Conservation (phyloP, 2,113 vertebrate species). For the Petrocephalus microphthalmus region DNA sequence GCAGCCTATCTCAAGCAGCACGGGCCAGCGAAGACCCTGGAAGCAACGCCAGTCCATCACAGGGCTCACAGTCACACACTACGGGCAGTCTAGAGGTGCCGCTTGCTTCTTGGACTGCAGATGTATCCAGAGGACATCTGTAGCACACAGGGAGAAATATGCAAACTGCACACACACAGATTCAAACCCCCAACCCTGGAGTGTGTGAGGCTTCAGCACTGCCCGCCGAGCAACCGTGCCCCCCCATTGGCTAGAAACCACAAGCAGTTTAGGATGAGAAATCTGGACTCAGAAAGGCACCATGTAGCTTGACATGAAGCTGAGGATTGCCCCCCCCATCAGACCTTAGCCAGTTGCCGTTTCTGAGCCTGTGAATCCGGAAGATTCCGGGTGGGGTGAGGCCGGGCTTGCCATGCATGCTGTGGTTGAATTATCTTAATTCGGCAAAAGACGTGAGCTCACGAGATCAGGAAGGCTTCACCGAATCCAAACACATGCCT, state of each 20-base stretch:
- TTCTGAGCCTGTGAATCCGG: background rate
- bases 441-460: slow-evolving; percentile 35
- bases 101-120: background rate
- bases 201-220: background rate
- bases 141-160: background rate
- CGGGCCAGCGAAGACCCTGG: background rate
- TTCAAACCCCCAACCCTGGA: background rate
- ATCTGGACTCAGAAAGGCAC: background rate
- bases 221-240: background rate
- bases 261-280: background rate
- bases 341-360: background rate
- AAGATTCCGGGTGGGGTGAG: background rate
- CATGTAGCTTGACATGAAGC: background rate
- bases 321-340: background rate
- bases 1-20: background rate
- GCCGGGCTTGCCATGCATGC: background rate
- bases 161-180: background rate
- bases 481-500: slow-evolving; percentile 24
- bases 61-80: background rate
- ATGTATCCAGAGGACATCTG: background rate
- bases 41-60: background rate
- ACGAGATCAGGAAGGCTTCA: slow-evolving; percentile 29
- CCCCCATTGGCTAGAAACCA: background rate
- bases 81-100: background rate
- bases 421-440: slow-evolving; percentile 30